Conservation (phyloP, 1,140 invertebrate genomes). For the Camponotus floridanus region DNA sequence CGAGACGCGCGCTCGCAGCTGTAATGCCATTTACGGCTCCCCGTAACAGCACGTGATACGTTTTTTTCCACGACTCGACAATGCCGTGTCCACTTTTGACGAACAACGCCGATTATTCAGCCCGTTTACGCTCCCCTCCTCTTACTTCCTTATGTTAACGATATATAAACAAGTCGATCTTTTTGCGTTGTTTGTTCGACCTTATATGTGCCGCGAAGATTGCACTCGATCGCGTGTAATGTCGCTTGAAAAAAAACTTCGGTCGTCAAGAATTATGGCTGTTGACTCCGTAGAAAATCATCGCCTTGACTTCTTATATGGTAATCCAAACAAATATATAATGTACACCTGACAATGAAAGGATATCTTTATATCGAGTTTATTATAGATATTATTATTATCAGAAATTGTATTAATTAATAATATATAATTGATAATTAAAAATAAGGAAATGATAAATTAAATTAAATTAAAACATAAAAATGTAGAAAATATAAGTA, state of each 20-base stretch:
- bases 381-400: no score
- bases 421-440: no score
- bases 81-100: conserved; percentile 64
- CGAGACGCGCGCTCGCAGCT: conserved; percentile 43
- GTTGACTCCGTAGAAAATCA: neutral
- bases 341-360: neutral
- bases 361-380: neutral
- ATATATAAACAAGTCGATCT: conserved; percentile 42
- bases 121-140: neutral
- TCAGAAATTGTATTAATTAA: no score
- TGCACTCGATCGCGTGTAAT: conserved; percentile 17
- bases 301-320: conserved; percentile 4
- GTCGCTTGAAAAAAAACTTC: conserved; percentile 1
- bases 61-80: conserved; percentile 49
- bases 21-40: conserved; percentile 60
- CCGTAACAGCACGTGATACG: conserved; percentile 6
- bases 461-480: no score
- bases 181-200: neutral
- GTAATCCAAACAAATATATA: neutral
- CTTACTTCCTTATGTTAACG: conserved; percentile 39
- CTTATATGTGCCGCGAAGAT: conserved; percentile 25
- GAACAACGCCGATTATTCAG: conserved; percentile 63
- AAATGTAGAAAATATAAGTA: no score
- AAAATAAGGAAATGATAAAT: no score
- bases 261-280: neutral